These are phyloP conservation scores for Acleris emargana DNA, from an alignment of 2,888 invertebrate species.

Conservation along the genomic window DNA sequence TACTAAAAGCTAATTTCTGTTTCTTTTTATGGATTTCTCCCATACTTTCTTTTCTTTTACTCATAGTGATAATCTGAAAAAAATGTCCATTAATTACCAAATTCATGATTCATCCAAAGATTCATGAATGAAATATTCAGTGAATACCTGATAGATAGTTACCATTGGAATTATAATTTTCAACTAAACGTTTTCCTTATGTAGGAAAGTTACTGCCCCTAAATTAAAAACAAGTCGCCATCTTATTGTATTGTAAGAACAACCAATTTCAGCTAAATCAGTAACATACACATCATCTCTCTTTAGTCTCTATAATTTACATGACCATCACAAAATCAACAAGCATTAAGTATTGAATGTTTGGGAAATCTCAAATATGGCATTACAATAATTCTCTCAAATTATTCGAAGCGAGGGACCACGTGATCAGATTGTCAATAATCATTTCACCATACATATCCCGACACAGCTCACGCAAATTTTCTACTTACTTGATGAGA, in stretches of 20 bases:
- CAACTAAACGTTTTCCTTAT: background rate
- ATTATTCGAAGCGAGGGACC: background rate
- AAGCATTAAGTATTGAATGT: background rate
- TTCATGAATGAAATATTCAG: background rate
- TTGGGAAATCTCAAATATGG: background rate
- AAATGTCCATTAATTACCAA: background rate
- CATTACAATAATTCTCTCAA: background rate
- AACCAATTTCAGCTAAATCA: background rate
- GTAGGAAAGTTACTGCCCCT: background rate
- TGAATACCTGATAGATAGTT: background rate
- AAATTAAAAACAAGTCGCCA: background rate
- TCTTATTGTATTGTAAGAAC: background rate
- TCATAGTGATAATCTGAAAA: conserved; percentile 11
- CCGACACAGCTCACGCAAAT: conserved; percentile 2
- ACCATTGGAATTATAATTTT: too few relatives aligned
- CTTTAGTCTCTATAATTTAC: background rate
- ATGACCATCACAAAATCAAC: background rate
- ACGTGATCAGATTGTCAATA: background rate
- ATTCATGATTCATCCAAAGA: background rate
- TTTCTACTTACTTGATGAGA: too few relatives aligned
- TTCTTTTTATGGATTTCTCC: background rate
- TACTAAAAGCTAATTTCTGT: conserved; percentile 2
- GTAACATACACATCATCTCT: background rate
- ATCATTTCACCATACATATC: background rate
- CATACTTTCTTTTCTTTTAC: conserved; percentile 6